Evolutionary conservation across 23 tunicate species (phyloP).

Genomic region (Styela plicata): DNA sequence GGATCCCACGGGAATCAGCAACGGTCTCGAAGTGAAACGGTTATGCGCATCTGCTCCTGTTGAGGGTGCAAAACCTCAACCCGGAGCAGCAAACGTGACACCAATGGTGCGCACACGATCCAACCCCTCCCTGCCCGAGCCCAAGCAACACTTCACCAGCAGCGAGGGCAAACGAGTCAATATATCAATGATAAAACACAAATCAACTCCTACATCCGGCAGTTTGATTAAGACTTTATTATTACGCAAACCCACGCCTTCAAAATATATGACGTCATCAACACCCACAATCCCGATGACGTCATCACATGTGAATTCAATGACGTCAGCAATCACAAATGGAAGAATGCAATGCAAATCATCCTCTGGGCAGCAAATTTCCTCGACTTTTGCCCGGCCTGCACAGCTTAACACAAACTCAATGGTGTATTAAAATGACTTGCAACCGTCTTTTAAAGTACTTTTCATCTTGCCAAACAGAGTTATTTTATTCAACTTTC

Average conservation of each 20-base stretch:
- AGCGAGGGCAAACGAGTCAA: conserved; percentile 25
- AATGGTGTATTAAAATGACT: neutral
- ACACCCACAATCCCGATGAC: neutral
- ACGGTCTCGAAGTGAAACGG: conserved; percentile 10
- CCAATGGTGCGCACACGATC: conserved; percentile 7
- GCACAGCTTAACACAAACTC: neutral
- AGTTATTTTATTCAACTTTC: no score
- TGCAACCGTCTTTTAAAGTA: no score
- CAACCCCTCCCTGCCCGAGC: conserved; percentile 18
- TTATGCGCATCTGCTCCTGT: conserved; percentile 32
- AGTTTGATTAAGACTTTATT: conserved; percentile 13
- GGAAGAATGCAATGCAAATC: neutral
- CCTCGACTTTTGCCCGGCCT: neutral
- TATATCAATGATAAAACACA: conserved; percentile 8
- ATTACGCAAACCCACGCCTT: conserved; percentile 8
- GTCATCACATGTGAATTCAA: neutral
- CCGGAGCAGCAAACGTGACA: neutral
- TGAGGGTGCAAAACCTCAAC: neutral
- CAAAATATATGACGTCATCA: conserved; percentile 12
- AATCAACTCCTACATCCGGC: neutral
- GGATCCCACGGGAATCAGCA: neutral
- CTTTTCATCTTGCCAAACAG: no score
- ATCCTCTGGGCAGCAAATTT: neutral
- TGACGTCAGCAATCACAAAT: neutral
- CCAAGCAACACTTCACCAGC: conserved; percentile 16